Percentiles rank a stretch among this genome's conserved stretches.
Conservation (phyloP, 64 coral and sea anemone species). For the Actinia equina region DNA sequence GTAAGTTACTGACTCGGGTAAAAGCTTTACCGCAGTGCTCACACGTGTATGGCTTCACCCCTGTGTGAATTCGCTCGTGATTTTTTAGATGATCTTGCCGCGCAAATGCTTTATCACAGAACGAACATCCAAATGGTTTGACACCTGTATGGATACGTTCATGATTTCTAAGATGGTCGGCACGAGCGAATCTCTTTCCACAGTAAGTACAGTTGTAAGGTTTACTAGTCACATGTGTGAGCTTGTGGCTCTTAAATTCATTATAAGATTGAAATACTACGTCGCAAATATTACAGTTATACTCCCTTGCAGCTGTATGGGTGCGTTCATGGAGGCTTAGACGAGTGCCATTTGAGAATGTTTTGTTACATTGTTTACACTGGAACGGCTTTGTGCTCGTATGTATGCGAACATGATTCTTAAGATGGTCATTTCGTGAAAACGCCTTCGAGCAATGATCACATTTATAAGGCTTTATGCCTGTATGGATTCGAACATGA, state of each 20-base stretch:
- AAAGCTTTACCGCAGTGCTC: background rate
- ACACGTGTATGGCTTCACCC: background rate
- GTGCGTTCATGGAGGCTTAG: slow-evolving; percentile 7
- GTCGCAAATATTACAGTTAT: background rate
- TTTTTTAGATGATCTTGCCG: background rate
- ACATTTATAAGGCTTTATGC: slow-evolving; percentile 38
- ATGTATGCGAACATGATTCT: slow-evolving; percentile 6
- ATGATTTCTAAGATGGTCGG: background rate
- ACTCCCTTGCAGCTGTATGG: background rate
- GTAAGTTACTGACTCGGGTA: background rate
- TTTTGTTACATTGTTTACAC: slow-evolving; percentile 14
- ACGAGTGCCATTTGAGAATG: background rate
- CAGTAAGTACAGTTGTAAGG: background rate
- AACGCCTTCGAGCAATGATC: slow-evolving; percentile 19
- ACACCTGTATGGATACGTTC: slow-evolving; percentile 2
- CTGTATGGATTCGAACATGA: slow-evolving; percentile 36
- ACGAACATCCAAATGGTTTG: background rate
- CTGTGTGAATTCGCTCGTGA: slow-evolving; percentile 1
- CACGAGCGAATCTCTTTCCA: background rate
- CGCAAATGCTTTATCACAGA: slow-evolving; percentile 9
- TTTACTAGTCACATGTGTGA: background rate
- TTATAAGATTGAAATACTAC: background rate
- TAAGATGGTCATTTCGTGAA: background rate
- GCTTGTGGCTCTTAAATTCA: slow-evolving; percentile 4
- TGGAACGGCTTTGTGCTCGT: slow-evolving; percentile 25